A percentile compares a stretch with the other conserved stretches of the same genome.
Evolutionary conservation across 2,797 vertebrate genomes (phyloP).

Genomic region (Erpetoichthys calabaricus): DNA sequence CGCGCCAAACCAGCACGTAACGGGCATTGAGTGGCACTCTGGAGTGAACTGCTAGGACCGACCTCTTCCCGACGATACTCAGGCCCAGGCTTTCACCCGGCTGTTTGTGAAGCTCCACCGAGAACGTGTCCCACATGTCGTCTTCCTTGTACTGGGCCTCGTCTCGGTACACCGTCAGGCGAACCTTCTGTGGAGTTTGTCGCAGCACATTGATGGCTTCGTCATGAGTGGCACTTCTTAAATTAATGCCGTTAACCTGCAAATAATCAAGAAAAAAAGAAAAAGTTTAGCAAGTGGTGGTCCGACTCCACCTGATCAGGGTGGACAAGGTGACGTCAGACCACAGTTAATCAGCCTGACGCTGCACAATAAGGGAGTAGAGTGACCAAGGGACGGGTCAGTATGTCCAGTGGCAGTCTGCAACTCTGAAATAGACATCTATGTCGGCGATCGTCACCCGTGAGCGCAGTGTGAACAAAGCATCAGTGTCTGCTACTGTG

Average conservation of each 20-base stretch:
- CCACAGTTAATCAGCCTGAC: no score
- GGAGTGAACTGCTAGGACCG: slow-evolving; percentile 28
- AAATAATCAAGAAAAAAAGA: not conserved
- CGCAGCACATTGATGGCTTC: slow-evolving; percentile 94
- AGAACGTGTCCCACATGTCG: slow-evolving; percentile 78
- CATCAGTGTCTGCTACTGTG: no score
- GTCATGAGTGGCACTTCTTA: slow-evolving; percentile 80
- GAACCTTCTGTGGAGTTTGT: slow-evolving; percentile 80
- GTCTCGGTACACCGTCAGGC: slow-evolving; percentile 75
- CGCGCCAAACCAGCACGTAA: slow-evolving; percentile 17
- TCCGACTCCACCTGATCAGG: no score
- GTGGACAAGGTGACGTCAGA: no score
- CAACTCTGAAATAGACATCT: no score
- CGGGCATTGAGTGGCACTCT: slow-evolving; percentile 33
- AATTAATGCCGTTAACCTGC: slow-evolving; percentile 81
- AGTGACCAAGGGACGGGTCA: slow-evolving; percentile 1
- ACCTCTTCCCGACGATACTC: slow-evolving; percentile 95
- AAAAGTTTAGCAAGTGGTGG: no score
- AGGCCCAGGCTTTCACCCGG: slow-evolving; percentile 81
- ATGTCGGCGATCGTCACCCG: no score
- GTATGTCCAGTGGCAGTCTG: no score
- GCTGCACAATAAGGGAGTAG: slow-evolving; percentile 13
- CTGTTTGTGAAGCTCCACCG: slow-evolving; percentile 75
- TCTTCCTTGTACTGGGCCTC: slow-evolving; percentile 92
- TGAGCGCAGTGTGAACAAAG: no score